Base-by-base conservation (phyloP, 2,113 vertebrate genomes). In the Fregetta grallaria region DNA sequence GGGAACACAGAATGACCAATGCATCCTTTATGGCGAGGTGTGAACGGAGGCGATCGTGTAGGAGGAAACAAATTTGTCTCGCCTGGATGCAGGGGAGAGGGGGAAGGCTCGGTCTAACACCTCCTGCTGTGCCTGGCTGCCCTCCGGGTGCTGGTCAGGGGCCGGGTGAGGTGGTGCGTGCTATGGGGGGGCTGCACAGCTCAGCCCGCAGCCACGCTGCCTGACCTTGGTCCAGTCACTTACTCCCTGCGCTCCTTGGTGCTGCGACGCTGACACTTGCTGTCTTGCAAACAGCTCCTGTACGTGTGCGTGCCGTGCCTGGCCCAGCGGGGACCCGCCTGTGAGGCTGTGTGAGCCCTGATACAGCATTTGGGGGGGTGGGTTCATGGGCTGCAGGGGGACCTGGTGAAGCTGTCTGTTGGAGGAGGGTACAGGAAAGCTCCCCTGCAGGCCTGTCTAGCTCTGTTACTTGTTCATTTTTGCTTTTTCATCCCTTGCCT, bases 21-120 rank as follows among this genome's bases (percentile, higher is more conserved):
- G 9, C 59, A 36, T 49, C 27, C 38, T 38, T 76, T 67, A 36
- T 1, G 20, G 55, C 0, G 4, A 88, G 27, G 34, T 30, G 59
- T 45, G 50, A 74, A 58, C 1, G 6, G 49, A 5, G 25, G 8
- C 0, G 4, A 45, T 73, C 1, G 1, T 15, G 4, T 40, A 56
- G 45, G 27, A 63, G 8, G 52, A 29, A 81, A 47, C 9, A 21
- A 59, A 49, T 59, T n/a, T 3, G 1, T 30, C 30, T 34, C 0
- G 2, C 27, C 15, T 55, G 65, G 65, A 23, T 77, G 27, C 45
- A 62, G 42, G 29, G 70, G 8, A 40, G 36, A 36, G 14, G 4
- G 10, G 2, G 25, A 10, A 16, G 21, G 34, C 45, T 85, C 18
- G 30, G 26, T 61, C 45, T 66, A 61, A 58, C 50, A 23, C 11